phyloP scores from a whole-genome alignment of 2,888 invertebrate species.

The Patella depressa region DNA sequence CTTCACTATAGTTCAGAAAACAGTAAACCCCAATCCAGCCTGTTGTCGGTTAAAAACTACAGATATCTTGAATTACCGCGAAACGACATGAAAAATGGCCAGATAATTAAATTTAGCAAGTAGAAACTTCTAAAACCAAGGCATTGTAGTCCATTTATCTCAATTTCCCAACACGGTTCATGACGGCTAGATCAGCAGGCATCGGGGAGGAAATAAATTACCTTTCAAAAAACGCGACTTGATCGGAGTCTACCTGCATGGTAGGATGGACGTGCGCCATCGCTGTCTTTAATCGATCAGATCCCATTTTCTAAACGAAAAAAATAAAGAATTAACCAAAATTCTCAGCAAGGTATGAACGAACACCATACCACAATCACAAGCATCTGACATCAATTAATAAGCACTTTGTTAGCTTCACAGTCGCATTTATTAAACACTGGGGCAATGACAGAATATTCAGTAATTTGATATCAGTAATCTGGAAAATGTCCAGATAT shows the following conservation, averaged over 20 bases:
- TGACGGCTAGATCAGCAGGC: slow-evolving; percentile 10
- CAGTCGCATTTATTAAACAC: too few species aligned
- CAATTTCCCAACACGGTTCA: background rate
- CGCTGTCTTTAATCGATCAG: too few species aligned
- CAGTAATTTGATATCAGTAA: slow-evolving; percentile 9
- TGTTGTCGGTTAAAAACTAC: background rate
- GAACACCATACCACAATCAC: too few species aligned
- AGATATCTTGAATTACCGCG: slow-evolving; percentile 1
- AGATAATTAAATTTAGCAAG: slow-evolving; percentile 4
- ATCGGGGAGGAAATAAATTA: background rate
- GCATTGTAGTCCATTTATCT: slow-evolving; percentile 1
- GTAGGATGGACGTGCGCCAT: background rate
- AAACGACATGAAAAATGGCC: slow-evolving; percentile 9
- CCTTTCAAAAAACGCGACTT: background rate
- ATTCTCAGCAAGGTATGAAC: too few species aligned
- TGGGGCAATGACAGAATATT: too few species aligned
- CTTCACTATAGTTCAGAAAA: too few species aligned
- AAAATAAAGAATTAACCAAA: too few species aligned
- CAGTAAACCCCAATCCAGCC: too few species aligned
- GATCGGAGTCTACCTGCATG: background rate
- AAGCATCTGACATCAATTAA: too few species aligned
- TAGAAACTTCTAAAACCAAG: slow-evolving; percentile 9
- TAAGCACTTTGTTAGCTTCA: too few species aligned
- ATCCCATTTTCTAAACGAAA: too few species aligned
- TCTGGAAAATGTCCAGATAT: slow-evolving; percentile 4